Evolutionary conservation across 2,113 vertebrate species (phyloP), one percentile per base, ranked within the genome.

Genomic region (Clarias macrocephalus): DNA sequence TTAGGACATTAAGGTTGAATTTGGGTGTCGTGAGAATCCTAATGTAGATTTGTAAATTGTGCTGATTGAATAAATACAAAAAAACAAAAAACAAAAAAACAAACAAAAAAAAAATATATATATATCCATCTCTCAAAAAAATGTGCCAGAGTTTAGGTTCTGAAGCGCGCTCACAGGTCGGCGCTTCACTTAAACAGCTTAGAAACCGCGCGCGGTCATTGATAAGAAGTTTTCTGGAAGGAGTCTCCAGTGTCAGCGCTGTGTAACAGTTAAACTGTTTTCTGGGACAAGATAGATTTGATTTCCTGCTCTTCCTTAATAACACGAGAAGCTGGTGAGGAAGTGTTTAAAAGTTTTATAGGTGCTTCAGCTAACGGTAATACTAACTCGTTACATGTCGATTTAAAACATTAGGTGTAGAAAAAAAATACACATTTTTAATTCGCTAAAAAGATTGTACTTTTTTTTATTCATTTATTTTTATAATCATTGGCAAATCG

Each of bases 1-100:
- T 59, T 52, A 70, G 72, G 83, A 86, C 19, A 42, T 23, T 18
- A 16, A 12, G 6, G 21, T 63, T n/a, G 60, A 80, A 57, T 54
- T 84, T 60, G 33, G 70, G 37, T 59, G 37, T 48, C 63, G 62
- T 8, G 0, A 8, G 63, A 11, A 30, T 37, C 21, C 33, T 33
- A 57, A 15, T 37, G 12, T 62, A 7, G 15, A 37, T 62, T 48
- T 76, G 80, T 30, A 87, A 59, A 62, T 82, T 82, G 68, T 85
- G 88, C 82, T 68, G 76, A 48, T 48, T 48, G 25, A 16, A 30
- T 42, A 75, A 59, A 81, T 87, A 80, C 19, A 12, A 80, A 87
- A 89, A 87, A 89, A 84, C 77, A 9, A 7, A n/a, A n/a, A n/a
- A 80, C 19, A 12, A 80, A 87, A 89, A 87, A 89, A 84, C 77